Evolutionary conservation across 2,797 vertebrate species (phyloP), one percentile per base, ranked within the genome.

Genomic region (Moxostoma hubbsi): DNA sequence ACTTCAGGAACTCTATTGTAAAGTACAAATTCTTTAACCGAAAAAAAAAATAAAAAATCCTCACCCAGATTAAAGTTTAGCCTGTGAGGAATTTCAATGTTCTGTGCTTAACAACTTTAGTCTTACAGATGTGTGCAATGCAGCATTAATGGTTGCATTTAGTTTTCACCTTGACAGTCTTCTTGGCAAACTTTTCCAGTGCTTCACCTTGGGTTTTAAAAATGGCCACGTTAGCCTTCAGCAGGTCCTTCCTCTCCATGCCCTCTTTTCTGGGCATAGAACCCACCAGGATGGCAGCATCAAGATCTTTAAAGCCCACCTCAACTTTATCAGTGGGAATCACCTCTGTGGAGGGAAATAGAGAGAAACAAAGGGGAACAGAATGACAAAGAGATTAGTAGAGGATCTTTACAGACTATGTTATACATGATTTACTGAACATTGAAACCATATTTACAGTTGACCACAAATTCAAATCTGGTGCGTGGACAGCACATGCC

Each of bases 161-260:
- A 36, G 36, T 36, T 8, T n/a, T 91, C 85, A 99, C 97, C 96
- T 98, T 99, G 70, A 98, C 97, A 1, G 94, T 95, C 89, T 98
- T 99, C 92, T 97, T 99, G 87, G 97, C 94, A 9, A 95, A 96
- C 75, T 96, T 97, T 9, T 99, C 96, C 91, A 99, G 89, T 12
- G 97, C 97, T n/a, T 93, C 78, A 61, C 97, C 97, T 88, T 99
- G 97, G 73, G 93, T 94, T 90, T 96, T 96, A 87, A 99, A 99
- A 89, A 98, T 99, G 75, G 95, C 95, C 86, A 97, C 96, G 24
- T 99, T 99, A 61, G 97, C 97, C 90, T 97, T 97, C 49, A 99
- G 95, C 65, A 99, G 93, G 90, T 99, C 97, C 89, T 98, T 98
- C 85, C 97, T 95, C 87, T 98, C 97, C 97, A 99, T 98, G 78